Evolutionary conservation across 2,113 vertebrate species (phyloP).

Genomic region (Labeo rohita): DNA sequence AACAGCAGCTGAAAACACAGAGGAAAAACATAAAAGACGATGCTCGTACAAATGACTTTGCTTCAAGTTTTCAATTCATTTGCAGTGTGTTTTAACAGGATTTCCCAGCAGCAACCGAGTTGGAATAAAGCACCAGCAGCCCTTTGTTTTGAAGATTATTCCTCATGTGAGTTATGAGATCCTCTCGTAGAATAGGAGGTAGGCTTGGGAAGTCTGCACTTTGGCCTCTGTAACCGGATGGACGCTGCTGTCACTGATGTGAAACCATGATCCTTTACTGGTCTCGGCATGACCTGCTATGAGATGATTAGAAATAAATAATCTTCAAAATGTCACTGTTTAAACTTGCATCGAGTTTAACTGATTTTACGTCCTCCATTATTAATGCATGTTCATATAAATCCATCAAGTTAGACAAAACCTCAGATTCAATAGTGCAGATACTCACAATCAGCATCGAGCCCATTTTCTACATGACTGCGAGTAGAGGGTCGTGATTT

Average conservation of each 20-base stretch:
- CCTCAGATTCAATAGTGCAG: too few species aligned
- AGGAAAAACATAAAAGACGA: not conserved
- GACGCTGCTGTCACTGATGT: conserved; percentile 89
- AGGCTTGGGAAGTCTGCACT: conserved; percentile 91
- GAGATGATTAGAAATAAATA: not conserved
- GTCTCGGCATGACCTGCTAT: conserved; percentile 68
- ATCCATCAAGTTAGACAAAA: not conserved
- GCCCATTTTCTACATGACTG: conserved; percentile 71
- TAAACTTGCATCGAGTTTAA: too few species aligned
- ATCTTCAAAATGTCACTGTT: not conserved
- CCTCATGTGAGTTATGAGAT: conserved; percentile 64
- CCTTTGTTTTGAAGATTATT: not conserved
- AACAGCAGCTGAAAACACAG: not conserved
- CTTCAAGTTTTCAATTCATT: conserved; percentile 28
- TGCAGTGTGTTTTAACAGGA: not conserved
- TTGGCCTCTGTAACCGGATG: conserved; percentile 82
- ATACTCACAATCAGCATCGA: conserved; percentile 36
- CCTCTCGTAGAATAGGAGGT: conserved; percentile 96
- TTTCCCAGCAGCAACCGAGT: conserved; percentile 1
- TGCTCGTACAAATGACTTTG: not conserved
- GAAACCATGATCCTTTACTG: conserved; percentile 88
- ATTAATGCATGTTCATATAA: not conserved
- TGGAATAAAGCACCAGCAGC: conserved; percentile 3
- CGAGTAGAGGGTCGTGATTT: conserved; percentile 78
- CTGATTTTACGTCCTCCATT: not conserved